Base-by-base conservation (phyloP, 2,888 invertebrate genomes). In the Orchesellides sinensis region DNA sequence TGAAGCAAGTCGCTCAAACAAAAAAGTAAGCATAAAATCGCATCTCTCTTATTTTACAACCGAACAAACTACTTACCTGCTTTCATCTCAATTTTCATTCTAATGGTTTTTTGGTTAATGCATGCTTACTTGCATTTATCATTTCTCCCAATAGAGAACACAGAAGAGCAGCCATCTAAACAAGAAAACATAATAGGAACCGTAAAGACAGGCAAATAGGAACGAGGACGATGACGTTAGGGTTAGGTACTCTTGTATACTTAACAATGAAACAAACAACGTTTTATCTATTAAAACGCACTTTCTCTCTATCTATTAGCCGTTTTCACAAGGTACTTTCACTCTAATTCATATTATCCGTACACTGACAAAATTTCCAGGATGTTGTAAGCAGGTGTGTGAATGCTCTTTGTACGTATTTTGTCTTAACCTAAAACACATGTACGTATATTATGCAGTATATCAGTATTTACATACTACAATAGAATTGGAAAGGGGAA, bases 41-140 rank as follows among this genome's bases (percentile, higher is more conserved):
- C n/a, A n/a, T n/a, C n/a, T n/a, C n/a, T n/a, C n/a, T n/a, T n/a
- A n/a, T n/a, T n/a, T n/a, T n/a, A n/a, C n/a, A n/a, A 5, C 14
- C 40, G 4, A 14, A 40, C 14, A 2, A 40, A 40, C 40, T 40
- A 56, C 56, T 56, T 17, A 10, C n/a, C 19, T 4, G 10, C 21
- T 23, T 19, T 63, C 63, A 35, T 63, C 63, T 40, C 63, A 63
- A 63, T 63, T 40, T 63, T 63, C 35, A 40, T 63, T 63, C 63
- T 63, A 63, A 63, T 63, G 40, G 35, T 8, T 63, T n/a, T n/a
- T n/a, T 40, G 4, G 17, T 27, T 63, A 19, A 63, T 63, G 40
- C n/a, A n/a, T 21, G 3, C 14, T 5, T 21, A 32, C 32, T 6
- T 32, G 10, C 40, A n/a, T 8, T n/a, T n/a, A n/a, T n/a, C n/a